A percentile compares a stretch with the other conserved stretches of the same genome.
Evolutionary conservation across 1,140 invertebrate genomes (phyloP).

Genomic region (Musca domestica): DNA sequence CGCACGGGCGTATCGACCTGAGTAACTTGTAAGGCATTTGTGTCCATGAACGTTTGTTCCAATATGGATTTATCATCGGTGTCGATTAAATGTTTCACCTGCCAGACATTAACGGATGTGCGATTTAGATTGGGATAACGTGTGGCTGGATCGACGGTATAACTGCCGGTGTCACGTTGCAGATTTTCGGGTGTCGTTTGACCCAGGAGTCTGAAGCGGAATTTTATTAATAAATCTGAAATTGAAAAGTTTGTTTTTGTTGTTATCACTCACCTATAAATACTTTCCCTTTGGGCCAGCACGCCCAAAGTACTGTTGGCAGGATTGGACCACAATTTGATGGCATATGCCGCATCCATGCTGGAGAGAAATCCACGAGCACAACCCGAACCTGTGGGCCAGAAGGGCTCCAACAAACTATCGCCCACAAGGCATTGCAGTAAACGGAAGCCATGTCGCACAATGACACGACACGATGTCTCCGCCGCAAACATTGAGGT

Average conservation of each 20-base stretch:
- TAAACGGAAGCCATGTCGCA: conserved; percentile 71
- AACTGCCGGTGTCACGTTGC: conserved; percentile 81
- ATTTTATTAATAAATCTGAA: too few relatives aligned
- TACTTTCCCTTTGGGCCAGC: conserved; percentile 90
- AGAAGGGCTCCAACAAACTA: conserved; percentile 95
- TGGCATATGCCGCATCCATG: conserved; percentile 94
- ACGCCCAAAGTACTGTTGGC: conserved; percentile 72
- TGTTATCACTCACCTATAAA: conserved; percentile 74
- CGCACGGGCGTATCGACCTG: conserved; percentile 42
- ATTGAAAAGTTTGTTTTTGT: neutral
- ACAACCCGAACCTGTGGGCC: conserved; percentile 97
- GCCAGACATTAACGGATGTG: conserved; percentile 57
- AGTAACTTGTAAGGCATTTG: conserved; percentile 39
- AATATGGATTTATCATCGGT: conserved; percentile 64
- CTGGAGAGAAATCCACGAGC: conserved; percentile 94
- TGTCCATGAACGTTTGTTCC: conserved; percentile 58
- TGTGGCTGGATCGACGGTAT: conserved; percentile 87
- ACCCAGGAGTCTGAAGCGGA: conserved; percentile 59
- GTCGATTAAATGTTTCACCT: conserved; percentile 63
- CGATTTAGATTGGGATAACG: conserved; percentile 69
- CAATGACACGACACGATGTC: conserved; percentile 81
- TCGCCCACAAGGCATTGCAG: conserved; percentile 92
- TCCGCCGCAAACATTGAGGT: conserved; percentile 98
- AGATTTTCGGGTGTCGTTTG: conserved; percentile 97
- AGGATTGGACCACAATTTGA: conserved; percentile 77